These are phyloP conservation scores for Zaprionus vittiger DNA, from an alignment of 1,140 invertebrate genomes.

Conservation along the genomic window DNA sequence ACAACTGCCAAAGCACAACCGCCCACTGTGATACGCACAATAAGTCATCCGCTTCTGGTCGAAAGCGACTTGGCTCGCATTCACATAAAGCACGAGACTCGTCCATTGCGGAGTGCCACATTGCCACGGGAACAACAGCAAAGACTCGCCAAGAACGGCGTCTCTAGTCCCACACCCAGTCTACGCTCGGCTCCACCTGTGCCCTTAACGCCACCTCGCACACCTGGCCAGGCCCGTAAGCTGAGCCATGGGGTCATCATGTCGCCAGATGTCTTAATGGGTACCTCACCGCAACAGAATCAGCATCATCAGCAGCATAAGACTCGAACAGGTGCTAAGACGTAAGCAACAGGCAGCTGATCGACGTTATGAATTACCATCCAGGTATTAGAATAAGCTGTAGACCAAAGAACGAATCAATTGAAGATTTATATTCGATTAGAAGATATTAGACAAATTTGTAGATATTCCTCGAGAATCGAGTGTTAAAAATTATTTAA, in stretches of 20 bases:
- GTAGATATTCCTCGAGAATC: not conserved
- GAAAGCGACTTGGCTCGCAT: conserved; percentile 67
- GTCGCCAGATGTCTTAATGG: conserved; percentile 66
- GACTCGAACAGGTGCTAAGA: conserved; percentile 7
- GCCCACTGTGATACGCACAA: conserved; percentile 66
- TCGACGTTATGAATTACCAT: conserved; percentile 2
- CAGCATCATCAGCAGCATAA: conserved; percentile 14
- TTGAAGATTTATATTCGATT: not conserved
- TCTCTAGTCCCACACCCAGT: conserved; percentile 63
- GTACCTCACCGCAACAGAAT: conserved; percentile 26
- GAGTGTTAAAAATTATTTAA: not conserved
- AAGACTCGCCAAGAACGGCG: conserved; percentile 10
- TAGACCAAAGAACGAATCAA: conserved; percentile 44
- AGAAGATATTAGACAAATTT: conserved; percentile 8
- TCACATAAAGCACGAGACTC: conserved; percentile 70
- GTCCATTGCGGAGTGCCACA: conserved; percentile 53
- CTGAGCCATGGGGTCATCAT: conserved; percentile 62
- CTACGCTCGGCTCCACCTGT: conserved; percentile 66
- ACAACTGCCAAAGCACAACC: conserved; percentile 14
- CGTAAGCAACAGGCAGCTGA: not conserved
- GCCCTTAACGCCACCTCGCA: conserved; percentile 51
- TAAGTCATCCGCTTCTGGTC: conserved; percentile 65
- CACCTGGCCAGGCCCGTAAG: conserved; percentile 46
- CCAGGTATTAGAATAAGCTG: conserved; percentile 36
- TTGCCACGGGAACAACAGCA: conserved; percentile 52